Percentiles rank a stretch among this genome's conserved stretches.
phyloP scores from a whole-genome alignment of 2,113 vertebrate species.

The Grallaria varia region DNA sequence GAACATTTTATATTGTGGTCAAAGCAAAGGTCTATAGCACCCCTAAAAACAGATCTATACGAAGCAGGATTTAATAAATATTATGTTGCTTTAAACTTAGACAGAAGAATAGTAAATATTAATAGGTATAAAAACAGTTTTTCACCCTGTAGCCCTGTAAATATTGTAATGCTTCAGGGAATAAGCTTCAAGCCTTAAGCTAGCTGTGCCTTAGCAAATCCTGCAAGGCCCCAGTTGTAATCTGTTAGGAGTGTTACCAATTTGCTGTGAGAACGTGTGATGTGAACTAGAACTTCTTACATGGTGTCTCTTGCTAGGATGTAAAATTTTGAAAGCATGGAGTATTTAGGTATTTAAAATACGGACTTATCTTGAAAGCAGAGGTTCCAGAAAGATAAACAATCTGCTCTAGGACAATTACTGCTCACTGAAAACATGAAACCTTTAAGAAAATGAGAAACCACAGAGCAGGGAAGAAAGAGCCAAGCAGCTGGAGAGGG shows the following conservation, averaged over 20 bases:
- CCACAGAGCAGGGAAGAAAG: not conserved
- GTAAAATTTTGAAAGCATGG: not conserved
- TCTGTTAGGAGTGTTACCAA: not conserved
- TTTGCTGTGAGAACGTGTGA: not conserved
- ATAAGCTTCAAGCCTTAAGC: not conserved
- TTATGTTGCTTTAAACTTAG: not conserved
- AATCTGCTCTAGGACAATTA: rapidly evolving
- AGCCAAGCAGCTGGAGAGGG: not conserved
- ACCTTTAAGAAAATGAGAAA: not conserved
- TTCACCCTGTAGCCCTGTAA: not conserved
- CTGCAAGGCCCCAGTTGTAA: not conserved
- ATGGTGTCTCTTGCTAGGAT: not conserved
- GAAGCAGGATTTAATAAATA: not conserved
- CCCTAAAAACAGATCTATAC: not conserved
- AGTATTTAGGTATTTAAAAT: not conserved
- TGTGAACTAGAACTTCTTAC: not conserved
- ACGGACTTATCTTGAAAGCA: not conserved
- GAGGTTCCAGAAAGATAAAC: not conserved
- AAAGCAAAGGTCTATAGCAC: not conserved
- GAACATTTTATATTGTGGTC: not conserved
- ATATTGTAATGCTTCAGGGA: not conserved
- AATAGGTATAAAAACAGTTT: not conserved
- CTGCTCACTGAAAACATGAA: not conserved
- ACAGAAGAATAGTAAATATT: not conserved
- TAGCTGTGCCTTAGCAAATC: not conserved